Evolutionary conservation across 2,113 vertebrate genomes (phyloP).

Genomic region (Cichladusa arquata): DNA sequence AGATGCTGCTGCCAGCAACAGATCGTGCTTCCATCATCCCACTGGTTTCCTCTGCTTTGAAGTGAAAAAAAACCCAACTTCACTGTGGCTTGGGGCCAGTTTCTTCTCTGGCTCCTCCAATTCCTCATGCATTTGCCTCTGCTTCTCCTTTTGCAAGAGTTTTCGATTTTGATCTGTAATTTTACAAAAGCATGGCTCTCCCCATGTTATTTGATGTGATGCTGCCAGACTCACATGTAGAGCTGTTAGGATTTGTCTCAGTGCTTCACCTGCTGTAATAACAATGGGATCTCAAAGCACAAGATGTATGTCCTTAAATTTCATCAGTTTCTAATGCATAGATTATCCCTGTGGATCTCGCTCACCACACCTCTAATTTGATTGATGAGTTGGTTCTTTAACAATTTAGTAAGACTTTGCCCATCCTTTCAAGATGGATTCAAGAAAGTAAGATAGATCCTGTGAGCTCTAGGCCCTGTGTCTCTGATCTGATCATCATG

Average conservation of each 20-base stretch:
- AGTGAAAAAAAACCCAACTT: not conserved
- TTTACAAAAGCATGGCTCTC: not conserved
- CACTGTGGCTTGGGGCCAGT: not conserved
- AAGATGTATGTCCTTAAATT: not conserved
- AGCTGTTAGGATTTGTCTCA: not conserved
- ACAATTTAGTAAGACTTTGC: not conserved
- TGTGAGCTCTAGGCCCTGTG: not conserved
- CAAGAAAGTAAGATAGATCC: not conserved
- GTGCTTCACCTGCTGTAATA: not conserved
- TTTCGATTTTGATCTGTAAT: not conserved
- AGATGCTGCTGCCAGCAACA: constrained; percentile 10
- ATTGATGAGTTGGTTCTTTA: not conserved
- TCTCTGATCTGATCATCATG: not conserved
- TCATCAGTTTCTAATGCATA: not conserved
- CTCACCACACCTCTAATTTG: not conserved
- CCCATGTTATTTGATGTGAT: rapidly evolving
- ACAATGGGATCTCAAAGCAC: not conserved
- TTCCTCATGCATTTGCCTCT: not conserved
- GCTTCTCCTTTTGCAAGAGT: not conserved
- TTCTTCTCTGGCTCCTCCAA: not conserved
- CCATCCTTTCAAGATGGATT: not conserved
- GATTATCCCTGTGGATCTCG: not conserved
- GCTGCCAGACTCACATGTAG: not conserved
- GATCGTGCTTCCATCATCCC: not conserved
- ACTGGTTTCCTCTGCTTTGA: not conserved